Conservation (phyloP, 1,140 invertebrate species). For the Heliconius himera region DNA sequence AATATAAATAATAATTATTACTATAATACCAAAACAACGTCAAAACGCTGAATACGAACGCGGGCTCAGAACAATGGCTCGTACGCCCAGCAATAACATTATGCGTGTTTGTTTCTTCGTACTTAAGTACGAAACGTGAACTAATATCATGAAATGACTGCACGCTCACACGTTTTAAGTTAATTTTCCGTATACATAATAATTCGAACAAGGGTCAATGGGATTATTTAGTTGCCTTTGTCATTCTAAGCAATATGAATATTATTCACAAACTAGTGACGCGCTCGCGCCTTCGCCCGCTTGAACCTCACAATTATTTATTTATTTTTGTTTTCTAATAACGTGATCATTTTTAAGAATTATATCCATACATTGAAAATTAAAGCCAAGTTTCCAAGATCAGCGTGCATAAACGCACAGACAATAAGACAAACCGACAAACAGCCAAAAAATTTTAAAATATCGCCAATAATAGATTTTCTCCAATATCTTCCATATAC, state of each 20-base stretch:
- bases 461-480: too few relatives aligned
- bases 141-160: conserved; percentile 45
- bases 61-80: conserved; percentile 47
- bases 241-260: not conserved
- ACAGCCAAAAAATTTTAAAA: too few relatives aligned
- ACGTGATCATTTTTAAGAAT: too few relatives aligned
- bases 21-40: conserved; percentile 34
- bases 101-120: conserved; percentile 47
- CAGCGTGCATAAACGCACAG: too few relatives aligned
- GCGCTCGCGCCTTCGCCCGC: too few relatives aligned
- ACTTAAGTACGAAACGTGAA: conserved; percentile 44
- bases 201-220: not conserved
- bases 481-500: too few relatives aligned
- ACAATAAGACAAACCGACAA: too few relatives aligned
- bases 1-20: not conserved
- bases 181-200: not conserved
- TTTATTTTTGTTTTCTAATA: too few relatives aligned
- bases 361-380: too few relatives aligned
- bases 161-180: conserved; percentile 30
- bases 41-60: conserved; percentile 33
- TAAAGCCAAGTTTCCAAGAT: too few relatives aligned
- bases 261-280: too few relatives aligned
- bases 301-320: too few relatives aligned
- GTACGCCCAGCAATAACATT: conserved; percentile 43
- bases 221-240: not conserved